Conservation (phyloP, 2,797 vertebrate genomes). For the Sebastes miniatus region DNA sequence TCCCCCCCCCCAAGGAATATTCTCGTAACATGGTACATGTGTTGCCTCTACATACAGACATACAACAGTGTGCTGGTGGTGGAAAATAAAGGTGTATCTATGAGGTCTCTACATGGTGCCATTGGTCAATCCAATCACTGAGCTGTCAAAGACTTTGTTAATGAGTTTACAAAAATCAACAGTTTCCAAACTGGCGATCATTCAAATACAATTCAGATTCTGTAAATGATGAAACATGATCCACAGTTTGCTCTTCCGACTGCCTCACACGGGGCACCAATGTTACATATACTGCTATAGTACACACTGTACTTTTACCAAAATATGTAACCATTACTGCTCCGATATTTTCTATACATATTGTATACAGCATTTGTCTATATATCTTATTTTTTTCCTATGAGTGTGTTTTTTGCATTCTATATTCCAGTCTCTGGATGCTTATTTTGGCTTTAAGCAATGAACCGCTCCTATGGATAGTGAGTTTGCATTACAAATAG, state of each 20-base stretch:
- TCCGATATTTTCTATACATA: conserved; percentile 39
- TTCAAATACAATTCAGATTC: conserved; percentile 17
- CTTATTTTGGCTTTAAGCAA: conserved; percentile 79
- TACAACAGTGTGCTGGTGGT: conserved; percentile 64
- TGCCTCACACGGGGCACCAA: conserved; percentile 7
- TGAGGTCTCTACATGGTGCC: conserved; percentile 25
- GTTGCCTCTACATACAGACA: conserved; percentile 32
- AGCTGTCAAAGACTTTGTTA: conserved; percentile 1
- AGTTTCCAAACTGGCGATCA: conserved; percentile 26
- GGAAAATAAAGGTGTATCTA: conserved; percentile 48
- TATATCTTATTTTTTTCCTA: conserved; percentile 27
- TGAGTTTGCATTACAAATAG: conserved; percentile 66
- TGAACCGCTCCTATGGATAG: conserved; percentile 56
- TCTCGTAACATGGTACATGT: conserved; percentile 4
- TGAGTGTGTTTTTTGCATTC: conserved; percentile 56
- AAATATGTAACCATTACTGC: conserved; percentile 37
- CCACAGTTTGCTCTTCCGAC: conserved; percentile 24
- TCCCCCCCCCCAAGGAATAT: conserved; percentile 4
- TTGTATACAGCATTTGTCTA: conserved; percentile 46
- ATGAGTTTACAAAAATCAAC: conserved; percentile 4
- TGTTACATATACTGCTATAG: conserved; percentile 18
- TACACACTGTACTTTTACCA: conserved; percentile 34
- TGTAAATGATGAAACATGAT: conserved; percentile 48
- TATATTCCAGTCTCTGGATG: conserved; percentile 65
- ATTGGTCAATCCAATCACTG: conserved; percentile 16